These are phyloP conservation scores for Patiria miniata DNA, from an alignment of 35 echinoderm and acorn worm genomes.

Conservation along the genomic window DNA sequence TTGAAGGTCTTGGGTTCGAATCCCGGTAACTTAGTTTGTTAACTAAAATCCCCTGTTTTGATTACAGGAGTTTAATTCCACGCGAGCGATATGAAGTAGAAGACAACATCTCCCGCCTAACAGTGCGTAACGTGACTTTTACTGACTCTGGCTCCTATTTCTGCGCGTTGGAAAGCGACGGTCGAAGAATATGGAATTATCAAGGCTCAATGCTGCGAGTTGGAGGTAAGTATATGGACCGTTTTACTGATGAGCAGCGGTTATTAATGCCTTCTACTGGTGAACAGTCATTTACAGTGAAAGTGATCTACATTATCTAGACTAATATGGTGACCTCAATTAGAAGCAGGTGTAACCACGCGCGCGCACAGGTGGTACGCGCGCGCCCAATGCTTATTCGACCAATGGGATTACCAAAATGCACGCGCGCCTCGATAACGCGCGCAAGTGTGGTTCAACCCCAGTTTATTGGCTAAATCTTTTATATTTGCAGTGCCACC, in stretches of 20 bases:
- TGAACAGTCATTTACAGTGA: not conserved
- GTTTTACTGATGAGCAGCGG: not conserved
- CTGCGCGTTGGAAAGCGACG: constrained; percentile 15
- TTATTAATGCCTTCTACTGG: not conserved
- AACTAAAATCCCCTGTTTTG: not conserved
- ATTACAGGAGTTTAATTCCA: not conserved
- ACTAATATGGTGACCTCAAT: too few species aligned
- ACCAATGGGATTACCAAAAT: too few species aligned
- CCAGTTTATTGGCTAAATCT: too few species aligned
- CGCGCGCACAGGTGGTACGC: too few species aligned
- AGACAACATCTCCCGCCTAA: not conserved
- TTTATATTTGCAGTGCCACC: not conserved
- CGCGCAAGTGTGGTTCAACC: too few species aligned
- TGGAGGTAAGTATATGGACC: constrained; percentile 1
- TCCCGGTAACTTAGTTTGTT: not conserved
- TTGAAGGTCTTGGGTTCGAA: not conserved
- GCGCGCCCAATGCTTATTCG: too few species aligned
- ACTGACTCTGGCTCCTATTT: constrained; percentile 10
- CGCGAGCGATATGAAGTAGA: not conserved
- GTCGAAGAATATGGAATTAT: not conserved
- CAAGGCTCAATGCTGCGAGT: constrained; percentile 1
- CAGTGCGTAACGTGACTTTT: not conserved
- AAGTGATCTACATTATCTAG: too few species aligned
- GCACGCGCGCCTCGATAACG: too few species aligned
- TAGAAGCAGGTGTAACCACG: too few species aligned